phyloP scores from a whole-genome alignment of 2,888 invertebrate species.

The Augochlorella aurata region DNA sequence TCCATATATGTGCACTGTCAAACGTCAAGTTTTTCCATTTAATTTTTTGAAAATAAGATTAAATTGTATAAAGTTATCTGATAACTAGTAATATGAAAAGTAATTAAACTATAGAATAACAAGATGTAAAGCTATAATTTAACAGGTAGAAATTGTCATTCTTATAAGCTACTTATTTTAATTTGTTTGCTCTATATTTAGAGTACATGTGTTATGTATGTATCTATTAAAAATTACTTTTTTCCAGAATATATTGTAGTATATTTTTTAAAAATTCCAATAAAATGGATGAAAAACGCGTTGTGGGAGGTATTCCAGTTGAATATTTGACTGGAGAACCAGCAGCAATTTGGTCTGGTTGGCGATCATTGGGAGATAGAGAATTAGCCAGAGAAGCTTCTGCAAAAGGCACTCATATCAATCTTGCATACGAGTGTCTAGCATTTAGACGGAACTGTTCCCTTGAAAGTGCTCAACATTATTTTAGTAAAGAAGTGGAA shows the following conservation, averaged over 20 bases:
- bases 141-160: not conserved
- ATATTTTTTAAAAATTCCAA: constrained; percentile 8
- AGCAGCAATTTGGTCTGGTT: constrained; percentile 86
- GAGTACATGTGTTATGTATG: not conserved
- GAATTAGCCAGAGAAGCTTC: constrained; percentile 88
- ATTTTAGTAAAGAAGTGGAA: constrained; percentile 83
- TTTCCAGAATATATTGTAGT: constrained; percentile 3
- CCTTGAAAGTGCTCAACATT: constrained; percentile 82
- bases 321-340: constrained; percentile 85
- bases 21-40: not conserved
- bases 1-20: not conserved
- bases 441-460: constrained; percentile 84
- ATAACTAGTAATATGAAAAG: not conserved
- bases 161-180: not conserved
- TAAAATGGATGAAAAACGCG: constrained; percentile 66
- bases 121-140: not conserved
- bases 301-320: constrained; percentile 81
- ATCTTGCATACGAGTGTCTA: constrained; percentile 85
- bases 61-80: not conserved
- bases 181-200: not conserved
- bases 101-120: not conserved
- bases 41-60: not conserved
- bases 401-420: constrained; percentile 86
- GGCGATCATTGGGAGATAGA: constrained; percentile 85
- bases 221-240: not conserved